Evolutionary conservation across 64 coral and sea anemone species (phyloP).

Genomic region (Porites lutea): DNA sequence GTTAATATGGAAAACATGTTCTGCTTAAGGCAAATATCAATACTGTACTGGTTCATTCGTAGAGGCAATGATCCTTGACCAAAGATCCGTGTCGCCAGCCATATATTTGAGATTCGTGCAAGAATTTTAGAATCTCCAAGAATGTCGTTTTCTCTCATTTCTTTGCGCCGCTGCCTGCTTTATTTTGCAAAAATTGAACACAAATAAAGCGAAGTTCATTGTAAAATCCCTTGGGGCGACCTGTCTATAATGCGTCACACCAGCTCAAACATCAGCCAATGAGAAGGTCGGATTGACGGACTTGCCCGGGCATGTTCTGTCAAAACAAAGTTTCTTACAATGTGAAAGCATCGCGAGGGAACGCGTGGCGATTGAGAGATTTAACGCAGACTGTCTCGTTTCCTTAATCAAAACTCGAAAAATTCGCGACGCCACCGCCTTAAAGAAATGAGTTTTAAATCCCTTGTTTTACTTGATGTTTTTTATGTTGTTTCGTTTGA

Average conservation of each 20-base stretch:
- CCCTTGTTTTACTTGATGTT: background rate
- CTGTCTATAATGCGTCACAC: background rate
- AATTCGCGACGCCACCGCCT: background rate
- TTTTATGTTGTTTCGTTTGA: constrained; percentile 6
- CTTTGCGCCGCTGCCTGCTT: background rate
- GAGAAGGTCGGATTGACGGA: background rate
- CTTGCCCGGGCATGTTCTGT: constrained; percentile 33
- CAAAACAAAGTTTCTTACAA: background rate
- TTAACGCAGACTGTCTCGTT: background rate
- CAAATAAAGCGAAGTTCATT: background rate
- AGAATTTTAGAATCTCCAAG: constrained; percentile 15
- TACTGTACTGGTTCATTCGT: background rate
- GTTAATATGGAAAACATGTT: background rate
- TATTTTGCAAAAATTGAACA: background rate
- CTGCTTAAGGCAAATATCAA: no score
- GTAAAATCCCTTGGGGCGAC: background rate
- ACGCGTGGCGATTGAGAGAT: background rate
- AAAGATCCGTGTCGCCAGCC: no score
- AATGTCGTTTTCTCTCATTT: background rate
- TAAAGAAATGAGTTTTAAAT: background rate
- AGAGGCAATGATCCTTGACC: no score
- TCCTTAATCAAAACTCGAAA: background rate
- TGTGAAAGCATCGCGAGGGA: background rate
- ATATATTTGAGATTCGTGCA: background rate
- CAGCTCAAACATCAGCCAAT: background rate